Evolutionary conservation across 2,888 invertebrate species (phyloP), one percentile per base, ranked within the genome.

Genomic region (Lamellibrachia satsuma): DNA sequence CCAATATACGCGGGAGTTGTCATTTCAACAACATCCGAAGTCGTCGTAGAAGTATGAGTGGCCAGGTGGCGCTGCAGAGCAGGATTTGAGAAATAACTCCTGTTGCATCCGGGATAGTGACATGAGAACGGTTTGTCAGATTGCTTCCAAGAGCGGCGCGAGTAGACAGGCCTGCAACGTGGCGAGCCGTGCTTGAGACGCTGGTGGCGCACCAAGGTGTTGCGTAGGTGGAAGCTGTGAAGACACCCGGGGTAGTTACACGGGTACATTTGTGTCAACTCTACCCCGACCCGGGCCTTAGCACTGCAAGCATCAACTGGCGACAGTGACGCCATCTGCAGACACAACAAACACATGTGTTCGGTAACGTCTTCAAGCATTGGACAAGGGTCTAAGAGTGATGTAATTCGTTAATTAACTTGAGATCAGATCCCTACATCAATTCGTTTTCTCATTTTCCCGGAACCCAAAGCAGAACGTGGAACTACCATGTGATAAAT

Each of bases 151-250:
- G 75, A 75, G 75, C 75, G 75, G 2, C 75, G 75, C 6, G 75
- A 22, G 75, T 75, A 75, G 75, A 75, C 75, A 75, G 75, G 75
- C 75, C 75, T 75, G 22, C 22, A 6, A 75, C 75, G 75, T 15
- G 75, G 75, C 75, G 75, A 75, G 75, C 75, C 75, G 75, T 75
- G 75, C 75, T 75, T 75, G 22, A 75, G 75, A n/a, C 75, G 75
- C 75, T 75, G 75, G 22, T 75, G 75, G 6, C 75, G 75, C 75
- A 75, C 75, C 3, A 75, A n/a, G 75, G 75, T 75, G 75, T 75
- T 75, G 15, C 75, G 75, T 6, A 75, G 75, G 75, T 75, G 75
- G 75, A 75, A 75, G 22, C 22, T 75, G 75, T 75, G 75, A 4
- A 75, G 6, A 75, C 75, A 75, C 15, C 75, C 75, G 22, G 75